phyloP scores from a whole-genome alignment of 2,797 vertebrate genomes.

The Manis crassicaudata region DNA sequence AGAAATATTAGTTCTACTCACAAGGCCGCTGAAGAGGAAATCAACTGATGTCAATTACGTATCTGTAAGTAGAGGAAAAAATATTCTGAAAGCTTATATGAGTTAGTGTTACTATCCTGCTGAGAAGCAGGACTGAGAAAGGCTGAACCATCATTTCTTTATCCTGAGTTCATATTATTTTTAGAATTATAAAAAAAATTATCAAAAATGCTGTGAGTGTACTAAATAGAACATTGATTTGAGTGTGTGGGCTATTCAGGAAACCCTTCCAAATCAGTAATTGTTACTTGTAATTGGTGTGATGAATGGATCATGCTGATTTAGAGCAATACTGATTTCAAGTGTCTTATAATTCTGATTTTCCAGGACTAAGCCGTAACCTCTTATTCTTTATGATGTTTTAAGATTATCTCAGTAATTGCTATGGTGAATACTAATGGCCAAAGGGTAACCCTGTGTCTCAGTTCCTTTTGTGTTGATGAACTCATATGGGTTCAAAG shows the following conservation, averaged over 20 bases:
- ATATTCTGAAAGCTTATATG: not conserved
- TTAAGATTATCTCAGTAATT: conserved; percentile 47
- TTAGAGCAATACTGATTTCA: conserved; percentile 48
- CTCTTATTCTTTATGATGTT: not conserved
- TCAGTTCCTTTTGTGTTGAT: not conserved
- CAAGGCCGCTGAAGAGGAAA: not conserved
- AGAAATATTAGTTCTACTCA: not conserved
- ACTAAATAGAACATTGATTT: conserved; percentile 28
- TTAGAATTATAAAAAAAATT: not conserved
- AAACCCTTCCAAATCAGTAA: conserved; percentile 12
- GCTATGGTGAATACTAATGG: not conserved
- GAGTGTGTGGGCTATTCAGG: not conserved
- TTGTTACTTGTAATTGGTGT: conserved; percentile 22
- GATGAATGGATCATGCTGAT: conserved; percentile 1
- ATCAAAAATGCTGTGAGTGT: not conserved
- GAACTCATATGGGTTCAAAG: conserved; percentile 14
- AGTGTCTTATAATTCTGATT: not conserved
- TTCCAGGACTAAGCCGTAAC: not conserved
- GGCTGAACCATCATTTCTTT: not conserved
- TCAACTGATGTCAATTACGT: not conserved
- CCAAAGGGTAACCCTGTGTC: not conserved
- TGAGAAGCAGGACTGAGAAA: not conserved
- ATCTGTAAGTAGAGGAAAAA: not conserved
- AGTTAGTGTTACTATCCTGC: not conserved
- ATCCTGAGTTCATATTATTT: conserved; percentile 1